Evolutionary conservation across 2,797 vertebrate genomes (phyloP).

Genomic region (Bradypus variegatus): DNA sequence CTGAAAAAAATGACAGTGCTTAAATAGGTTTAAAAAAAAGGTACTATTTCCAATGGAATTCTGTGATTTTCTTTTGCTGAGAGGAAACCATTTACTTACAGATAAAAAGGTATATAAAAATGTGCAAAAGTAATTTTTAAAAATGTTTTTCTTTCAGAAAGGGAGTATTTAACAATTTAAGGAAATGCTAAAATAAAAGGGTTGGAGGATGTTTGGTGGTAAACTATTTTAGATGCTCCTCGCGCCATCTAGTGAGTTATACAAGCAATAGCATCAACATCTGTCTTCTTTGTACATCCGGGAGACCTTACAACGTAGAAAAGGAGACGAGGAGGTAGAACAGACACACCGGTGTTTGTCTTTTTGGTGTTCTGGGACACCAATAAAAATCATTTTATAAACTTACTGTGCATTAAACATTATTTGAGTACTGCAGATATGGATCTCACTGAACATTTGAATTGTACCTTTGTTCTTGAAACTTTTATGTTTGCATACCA

Average conservation of each 20-base stretch:
- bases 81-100: background rate
- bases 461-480: constrained; percentile 16
- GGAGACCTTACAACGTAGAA: background rate
- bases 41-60: background rate
- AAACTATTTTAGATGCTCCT: constrained; percentile 48
- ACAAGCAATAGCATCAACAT: background rate
- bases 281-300: fast-evolving
- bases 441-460: background rate
- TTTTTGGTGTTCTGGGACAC: background rate
- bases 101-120: background rate
- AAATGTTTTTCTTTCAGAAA: constrained; percentile 35
- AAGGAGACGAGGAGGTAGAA: background rate
- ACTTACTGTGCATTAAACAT: background rate
- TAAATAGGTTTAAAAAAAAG: background rate
- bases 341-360: background rate
- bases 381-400: background rate
- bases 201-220: background rate
- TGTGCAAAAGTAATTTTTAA: constrained; percentile 30
- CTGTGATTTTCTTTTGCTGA: background rate
- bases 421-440: background rate
- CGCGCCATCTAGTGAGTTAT: constrained; percentile 71
- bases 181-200: background rate
- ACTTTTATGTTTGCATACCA: background rate
- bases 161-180: background rate
- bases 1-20: background rate